Conservation (phyloP, 2,888 invertebrate genomes). For the Polydrusus tereticollis region DNA sequence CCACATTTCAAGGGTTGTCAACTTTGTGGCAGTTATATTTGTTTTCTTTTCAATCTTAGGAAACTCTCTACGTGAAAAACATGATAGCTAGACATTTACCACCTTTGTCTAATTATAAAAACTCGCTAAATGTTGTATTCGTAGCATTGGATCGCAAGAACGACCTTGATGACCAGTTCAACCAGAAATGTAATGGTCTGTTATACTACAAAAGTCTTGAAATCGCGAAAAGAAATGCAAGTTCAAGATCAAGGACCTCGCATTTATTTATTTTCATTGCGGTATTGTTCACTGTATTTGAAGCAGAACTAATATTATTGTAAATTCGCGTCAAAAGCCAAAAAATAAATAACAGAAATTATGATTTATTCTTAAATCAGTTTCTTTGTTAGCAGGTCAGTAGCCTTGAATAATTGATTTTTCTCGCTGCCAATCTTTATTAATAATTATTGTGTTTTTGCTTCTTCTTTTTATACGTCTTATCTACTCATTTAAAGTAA, state of each 20-base stretch:
- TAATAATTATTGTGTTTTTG: too few relatives aligned
- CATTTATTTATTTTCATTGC: background rate
- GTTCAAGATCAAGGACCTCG: background rate
- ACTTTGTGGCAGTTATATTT: too few relatives aligned
- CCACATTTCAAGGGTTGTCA: too few relatives aligned
- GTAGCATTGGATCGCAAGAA: background rate
- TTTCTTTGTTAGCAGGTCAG: background rate
- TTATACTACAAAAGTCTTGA: background rate
- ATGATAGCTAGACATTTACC: background rate
- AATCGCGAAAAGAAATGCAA: background rate
- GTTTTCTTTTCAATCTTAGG: too few relatives aligned
- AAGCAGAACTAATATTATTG: conserved; percentile 5
- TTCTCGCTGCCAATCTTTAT: background rate
- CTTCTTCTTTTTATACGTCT: too few relatives aligned
- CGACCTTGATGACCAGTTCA: conserved; percentile 7
- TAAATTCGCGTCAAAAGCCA: background rate
- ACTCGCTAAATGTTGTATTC: background rate
- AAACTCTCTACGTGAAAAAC: background rate
- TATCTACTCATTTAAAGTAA: background rate
- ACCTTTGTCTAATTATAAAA: background rate
- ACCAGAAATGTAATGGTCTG: conserved; percentile 1
- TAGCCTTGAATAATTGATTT: conserved; percentile 1
- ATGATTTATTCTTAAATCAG: background rate
- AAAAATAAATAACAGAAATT: background rate
- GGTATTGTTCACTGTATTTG: conserved; percentile 2